A percentile compares a stretch with the other conserved stretches of the same genome.
phyloP scores from a whole-genome alignment of 1,140 invertebrate species.

The Drosophila pandora region DNA sequence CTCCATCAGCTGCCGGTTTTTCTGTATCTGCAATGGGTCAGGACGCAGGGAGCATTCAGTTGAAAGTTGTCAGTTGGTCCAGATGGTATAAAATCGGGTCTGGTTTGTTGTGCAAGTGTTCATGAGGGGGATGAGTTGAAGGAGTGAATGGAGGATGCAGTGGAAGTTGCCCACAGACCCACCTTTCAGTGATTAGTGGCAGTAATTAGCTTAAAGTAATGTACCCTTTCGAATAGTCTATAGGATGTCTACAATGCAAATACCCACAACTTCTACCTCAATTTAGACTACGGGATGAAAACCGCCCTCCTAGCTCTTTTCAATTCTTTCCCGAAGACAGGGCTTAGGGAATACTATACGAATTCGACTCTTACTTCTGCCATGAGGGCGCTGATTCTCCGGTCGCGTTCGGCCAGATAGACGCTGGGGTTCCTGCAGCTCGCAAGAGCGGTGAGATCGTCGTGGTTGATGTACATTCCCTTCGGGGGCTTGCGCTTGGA shows the following conservation, averaged over 20 bases:
- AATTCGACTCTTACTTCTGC: constrained; percentile 91
- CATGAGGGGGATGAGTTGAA: neutral
- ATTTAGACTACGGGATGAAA: no score
- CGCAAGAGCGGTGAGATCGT: constrained; percentile 95
- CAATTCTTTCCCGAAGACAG: neutral
- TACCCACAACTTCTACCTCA: no score
- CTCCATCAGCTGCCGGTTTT: constrained; percentile 96
- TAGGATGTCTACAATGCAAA: neutral
- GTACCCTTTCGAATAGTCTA: no score
- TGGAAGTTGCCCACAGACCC: neutral
- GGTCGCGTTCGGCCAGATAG: constrained; percentile 95
- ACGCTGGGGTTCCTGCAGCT: constrained; percentile 85
- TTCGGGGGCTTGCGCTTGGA: constrained; percentile 96
- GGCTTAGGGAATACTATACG: constrained; percentile 3
- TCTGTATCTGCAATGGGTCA: constrained; percentile 90
- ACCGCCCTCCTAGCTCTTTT: no score
- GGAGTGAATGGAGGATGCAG: neutral
- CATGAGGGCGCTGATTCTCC: constrained; percentile 96
- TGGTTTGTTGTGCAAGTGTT: neutral
- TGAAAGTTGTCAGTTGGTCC: constrained; percentile 35
- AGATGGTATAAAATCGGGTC: neutral
- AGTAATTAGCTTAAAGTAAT: no score
- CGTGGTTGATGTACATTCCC: constrained; percentile 98
- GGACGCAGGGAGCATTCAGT: constrained; percentile 54
- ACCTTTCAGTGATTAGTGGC: neutral